Conservation (phyloP, 2,888 invertebrate species). For the Leptopilina myrica region DNA sequence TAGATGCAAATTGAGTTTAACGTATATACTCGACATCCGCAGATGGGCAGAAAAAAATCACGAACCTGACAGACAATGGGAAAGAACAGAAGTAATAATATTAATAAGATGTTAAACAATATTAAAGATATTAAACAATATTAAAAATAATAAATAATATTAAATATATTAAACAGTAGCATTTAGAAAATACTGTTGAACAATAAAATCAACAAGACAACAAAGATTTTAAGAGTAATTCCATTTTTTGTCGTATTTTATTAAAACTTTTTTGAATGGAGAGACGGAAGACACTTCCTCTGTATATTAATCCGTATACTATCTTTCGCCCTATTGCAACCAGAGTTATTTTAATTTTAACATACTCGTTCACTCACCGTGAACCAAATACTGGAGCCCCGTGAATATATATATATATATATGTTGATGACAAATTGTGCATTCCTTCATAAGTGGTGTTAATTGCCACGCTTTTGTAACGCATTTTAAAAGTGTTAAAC, state of each 20-base stretch:
- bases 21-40: background rate
- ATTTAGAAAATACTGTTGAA: no score
- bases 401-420: background rate
- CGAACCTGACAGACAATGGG: no score
- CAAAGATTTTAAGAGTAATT: background rate
- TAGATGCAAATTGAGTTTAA: background rate
- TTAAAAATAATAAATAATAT: no score
- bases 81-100: no score
- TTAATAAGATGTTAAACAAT: no score
- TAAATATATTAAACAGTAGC: no score
- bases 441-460: constrained; percentile 17
- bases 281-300: constrained; percentile 3
- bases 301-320: background rate
- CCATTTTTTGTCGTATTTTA: background rate
- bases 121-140: no score
- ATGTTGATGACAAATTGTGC: constrained; percentile 17
- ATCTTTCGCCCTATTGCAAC: no score
- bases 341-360: constrained; percentile 22
- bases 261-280: background rate
- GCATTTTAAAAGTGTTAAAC: constrained; percentile 12
- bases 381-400: background rate
- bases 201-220: no score
- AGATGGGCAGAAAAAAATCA: no score
- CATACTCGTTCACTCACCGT: background rate
- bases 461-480: constrained; percentile 19